Evolutionary conservation across 2,888 invertebrate genomes (phyloP).

Genomic region (Melitaea athalia): DNA sequence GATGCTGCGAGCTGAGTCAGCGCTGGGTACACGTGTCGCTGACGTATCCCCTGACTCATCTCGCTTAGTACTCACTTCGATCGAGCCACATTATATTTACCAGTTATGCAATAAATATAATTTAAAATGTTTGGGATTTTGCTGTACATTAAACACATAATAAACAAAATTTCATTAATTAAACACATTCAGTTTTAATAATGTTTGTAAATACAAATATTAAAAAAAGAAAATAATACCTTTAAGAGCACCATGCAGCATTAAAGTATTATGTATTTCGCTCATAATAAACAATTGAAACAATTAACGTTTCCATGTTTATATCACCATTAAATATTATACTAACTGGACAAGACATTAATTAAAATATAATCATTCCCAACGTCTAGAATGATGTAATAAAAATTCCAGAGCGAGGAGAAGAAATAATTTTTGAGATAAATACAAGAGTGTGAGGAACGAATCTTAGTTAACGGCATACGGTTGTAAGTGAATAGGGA

Average conservation of each 20-base stretch:
- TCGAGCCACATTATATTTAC: background rate
- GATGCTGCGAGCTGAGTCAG: slow-evolving; percentile 66
- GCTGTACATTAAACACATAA: too few relatives aligned
- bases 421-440: background rate
- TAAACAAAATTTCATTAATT: too few relatives aligned
- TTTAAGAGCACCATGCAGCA: background rate
- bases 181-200: background rate
- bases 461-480: slow-evolving; percentile 6
- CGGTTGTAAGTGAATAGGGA: slow-evolving; percentile 20
- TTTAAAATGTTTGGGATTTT: too few relatives aligned
- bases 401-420: background rate
- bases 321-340: background rate
- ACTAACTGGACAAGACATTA: background rate
- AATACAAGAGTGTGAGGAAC: background rate
- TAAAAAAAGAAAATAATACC: background rate
- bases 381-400: background rate
- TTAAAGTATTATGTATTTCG: too few relatives aligned
- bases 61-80: slow-evolving; percentile 42
- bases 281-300: background rate
- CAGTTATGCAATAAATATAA: background rate
- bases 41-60: slow-evolving; percentile 77
- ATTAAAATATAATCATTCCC: background rate
- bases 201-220: too few relatives aligned
- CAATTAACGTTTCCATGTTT: background rate
- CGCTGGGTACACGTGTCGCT: slow-evolving; percentile 63